phyloP scores from a whole-genome alignment of 2,797 vertebrate species.

The Mormyrus proboscirostris region DNA sequence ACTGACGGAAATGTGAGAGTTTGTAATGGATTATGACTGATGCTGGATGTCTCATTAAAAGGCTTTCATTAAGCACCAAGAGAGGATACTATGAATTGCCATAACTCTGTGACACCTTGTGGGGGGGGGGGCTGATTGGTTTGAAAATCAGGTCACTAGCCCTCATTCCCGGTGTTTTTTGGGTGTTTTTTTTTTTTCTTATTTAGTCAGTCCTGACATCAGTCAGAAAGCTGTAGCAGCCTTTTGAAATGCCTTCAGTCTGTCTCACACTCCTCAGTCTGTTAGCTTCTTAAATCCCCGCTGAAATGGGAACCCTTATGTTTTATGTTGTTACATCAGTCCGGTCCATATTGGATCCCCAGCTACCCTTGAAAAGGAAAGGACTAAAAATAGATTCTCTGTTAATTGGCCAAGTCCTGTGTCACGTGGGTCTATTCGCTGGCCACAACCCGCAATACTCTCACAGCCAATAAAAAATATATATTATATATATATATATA shows the following conservation, averaged over 20 bases:
- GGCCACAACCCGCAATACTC: background rate
- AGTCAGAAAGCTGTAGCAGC: background rate
- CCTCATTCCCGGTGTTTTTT: background rate
- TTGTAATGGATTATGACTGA: background rate
- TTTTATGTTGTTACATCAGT: background rate
- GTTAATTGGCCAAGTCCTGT: background rate
- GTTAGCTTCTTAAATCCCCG: background rate
- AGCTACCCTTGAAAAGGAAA: background rate
- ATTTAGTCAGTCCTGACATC: background rate
- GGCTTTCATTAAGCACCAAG: background rate
- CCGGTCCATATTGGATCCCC: background rate
- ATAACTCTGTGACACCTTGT: background rate
- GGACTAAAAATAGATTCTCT: background rate
- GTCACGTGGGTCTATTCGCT: background rate
- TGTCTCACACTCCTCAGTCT: background rate
- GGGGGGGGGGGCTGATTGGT: background rate
- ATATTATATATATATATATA: too few species aligned
- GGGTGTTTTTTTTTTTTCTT: background rate
- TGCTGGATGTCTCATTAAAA: background rate
- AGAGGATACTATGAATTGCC: background rate
- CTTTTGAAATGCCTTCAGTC: conserved; percentile 1
- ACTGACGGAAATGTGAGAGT: background rate
- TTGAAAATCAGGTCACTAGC: background rate
- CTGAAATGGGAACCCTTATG: background rate
- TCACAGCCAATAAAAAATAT: background rate